These are phyloP conservation scores for Resseliella maxima DNA, from an alignment of 2,888 invertebrate species.

Conservation along the genomic window DNA sequence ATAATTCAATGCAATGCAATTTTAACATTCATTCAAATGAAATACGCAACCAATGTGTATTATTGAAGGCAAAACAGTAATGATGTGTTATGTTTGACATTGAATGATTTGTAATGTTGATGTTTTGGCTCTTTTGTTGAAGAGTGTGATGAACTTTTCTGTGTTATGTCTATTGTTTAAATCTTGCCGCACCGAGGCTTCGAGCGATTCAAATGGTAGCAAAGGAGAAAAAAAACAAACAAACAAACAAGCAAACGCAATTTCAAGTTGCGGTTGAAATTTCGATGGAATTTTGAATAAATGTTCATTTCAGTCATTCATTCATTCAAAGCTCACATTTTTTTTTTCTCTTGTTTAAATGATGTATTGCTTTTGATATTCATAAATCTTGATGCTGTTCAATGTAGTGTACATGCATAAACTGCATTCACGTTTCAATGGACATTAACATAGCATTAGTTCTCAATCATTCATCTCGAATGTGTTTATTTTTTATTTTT, in stretches of 20 bases:
- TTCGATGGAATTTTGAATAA: too few species aligned
- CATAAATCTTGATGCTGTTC: conserved; percentile 16
- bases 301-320: neutral
- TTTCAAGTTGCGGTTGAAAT: too few species aligned
- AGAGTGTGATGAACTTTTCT: neutral
- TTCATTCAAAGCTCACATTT: neutral
- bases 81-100: conserved; percentile 11
- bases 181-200: too few species aligned
- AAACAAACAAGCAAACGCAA: too few species aligned
- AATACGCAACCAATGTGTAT: neutral
- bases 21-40: too few species aligned
- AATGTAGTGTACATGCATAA: neutral
- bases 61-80: neutral
- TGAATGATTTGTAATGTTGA: neutral
- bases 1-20: neutral
- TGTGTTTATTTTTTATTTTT: too few species aligned
- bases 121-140: neutral
- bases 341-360: neutral
- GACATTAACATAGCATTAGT: conserved; percentile 30
- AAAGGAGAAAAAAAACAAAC: too few species aligned
- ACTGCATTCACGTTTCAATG: conserved; percentile 5
- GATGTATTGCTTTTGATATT: conserved; percentile 48
- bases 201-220: too few species aligned
- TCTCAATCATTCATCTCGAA: conserved; percentile 14
- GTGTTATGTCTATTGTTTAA: too few species aligned